These are phyloP conservation scores for Zaprionus kolodkinae DNA, from an alignment of 1,140 invertebrate genomes.

Conservation along the genomic window DNA sequence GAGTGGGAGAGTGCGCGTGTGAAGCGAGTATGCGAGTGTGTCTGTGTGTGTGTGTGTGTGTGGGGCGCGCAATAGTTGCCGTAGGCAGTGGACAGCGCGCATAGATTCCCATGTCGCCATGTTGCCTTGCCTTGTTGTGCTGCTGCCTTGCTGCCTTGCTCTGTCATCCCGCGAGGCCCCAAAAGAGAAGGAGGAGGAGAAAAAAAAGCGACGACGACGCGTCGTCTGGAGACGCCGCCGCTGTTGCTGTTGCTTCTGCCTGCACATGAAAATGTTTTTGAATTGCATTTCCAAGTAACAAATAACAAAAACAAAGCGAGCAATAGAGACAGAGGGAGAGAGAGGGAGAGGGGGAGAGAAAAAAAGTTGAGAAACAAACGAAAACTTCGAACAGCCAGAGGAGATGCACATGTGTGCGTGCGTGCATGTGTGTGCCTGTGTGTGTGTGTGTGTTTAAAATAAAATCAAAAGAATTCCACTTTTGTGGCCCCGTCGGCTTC, in stretches of 20 bases:
- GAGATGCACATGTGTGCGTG: slow-evolving; percentile 11
- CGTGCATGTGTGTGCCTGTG: slow-evolving; percentile 18
- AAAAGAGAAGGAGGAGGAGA: slow-evolving; percentile 18
- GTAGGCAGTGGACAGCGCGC: slow-evolving; percentile 30
- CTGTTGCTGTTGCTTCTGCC: slow-evolving; percentile 12
- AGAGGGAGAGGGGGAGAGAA: background rate
- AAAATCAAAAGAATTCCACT: slow-evolving; percentile 82
- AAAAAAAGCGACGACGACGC: slow-evolving; percentile 43
- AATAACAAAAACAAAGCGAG: slow-evolving; percentile 48
- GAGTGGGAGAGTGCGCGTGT: slow-evolving; percentile 1
- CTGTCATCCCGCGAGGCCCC: slow-evolving; percentile 30
- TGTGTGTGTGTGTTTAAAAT: slow-evolving; percentile 50
- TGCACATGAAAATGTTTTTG: slow-evolving; percentile 60
- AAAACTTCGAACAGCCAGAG: slow-evolving; percentile 51
- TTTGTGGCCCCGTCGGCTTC: slow-evolving; percentile 78
- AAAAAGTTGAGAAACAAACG: slow-evolving; percentile 48
- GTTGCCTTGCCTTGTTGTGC: slow-evolving; percentile 6
- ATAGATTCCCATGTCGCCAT: slow-evolving; percentile 22
- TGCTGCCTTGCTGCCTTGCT: slow-evolving; percentile 5
- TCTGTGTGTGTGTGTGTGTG: background rate
- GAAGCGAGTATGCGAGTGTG: background rate
- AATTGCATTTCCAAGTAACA: slow-evolving; percentile 80
- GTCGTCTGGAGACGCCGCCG: slow-evolving; percentile 51
- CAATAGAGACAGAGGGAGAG: no score
- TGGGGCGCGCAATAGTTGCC: slow-evolving; percentile 3